phyloP scores from a whole-genome alignment of 2,113 vertebrate species.

The Rana temporaria region DNA sequence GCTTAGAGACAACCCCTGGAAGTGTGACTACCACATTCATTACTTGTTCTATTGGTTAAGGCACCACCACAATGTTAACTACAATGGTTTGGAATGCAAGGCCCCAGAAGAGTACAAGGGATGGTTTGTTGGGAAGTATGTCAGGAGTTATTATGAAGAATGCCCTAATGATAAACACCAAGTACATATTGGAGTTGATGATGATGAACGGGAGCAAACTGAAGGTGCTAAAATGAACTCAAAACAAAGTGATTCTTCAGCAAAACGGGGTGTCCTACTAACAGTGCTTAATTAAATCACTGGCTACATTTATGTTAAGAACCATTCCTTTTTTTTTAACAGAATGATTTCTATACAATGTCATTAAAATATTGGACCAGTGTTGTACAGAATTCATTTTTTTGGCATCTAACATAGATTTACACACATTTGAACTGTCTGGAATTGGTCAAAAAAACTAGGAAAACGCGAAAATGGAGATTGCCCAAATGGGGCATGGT shows the following conservation, averaged over 20 bases:
- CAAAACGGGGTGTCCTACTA: conserved; percentile 68
- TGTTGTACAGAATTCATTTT: neutral
- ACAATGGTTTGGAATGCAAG: conserved; percentile 86
- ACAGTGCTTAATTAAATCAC: conserved; percentile 67
- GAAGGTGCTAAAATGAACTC: conserved; percentile 69
- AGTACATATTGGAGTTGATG: conserved; percentile 71
- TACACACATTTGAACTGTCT: no score
- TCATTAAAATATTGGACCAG: neutral
- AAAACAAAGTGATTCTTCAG: conserved; percentile 65
- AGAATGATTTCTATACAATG: neutral
- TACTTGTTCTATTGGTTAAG: conserved; percentile 97
- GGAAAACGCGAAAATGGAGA: no score
- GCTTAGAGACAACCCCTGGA: conserved; percentile 90
- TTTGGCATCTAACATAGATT: no score
- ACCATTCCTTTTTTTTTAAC: neutral
- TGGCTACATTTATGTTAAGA: neutral
- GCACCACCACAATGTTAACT: conserved; percentile 86
- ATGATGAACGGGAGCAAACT: conserved; percentile 74
- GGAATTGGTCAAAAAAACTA: no score
- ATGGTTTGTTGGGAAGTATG: conserved; percentile 90
- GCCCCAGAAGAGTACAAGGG: conserved; percentile 87
- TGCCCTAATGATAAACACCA: conserved; percentile 88
- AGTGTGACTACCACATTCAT: conserved; percentile 97
- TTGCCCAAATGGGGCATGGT: no score
- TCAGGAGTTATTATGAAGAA: conserved; percentile 94